phyloP scores from a whole-genome alignment of 2,888 invertebrate species.

The Electrophaes corylata region DNA sequence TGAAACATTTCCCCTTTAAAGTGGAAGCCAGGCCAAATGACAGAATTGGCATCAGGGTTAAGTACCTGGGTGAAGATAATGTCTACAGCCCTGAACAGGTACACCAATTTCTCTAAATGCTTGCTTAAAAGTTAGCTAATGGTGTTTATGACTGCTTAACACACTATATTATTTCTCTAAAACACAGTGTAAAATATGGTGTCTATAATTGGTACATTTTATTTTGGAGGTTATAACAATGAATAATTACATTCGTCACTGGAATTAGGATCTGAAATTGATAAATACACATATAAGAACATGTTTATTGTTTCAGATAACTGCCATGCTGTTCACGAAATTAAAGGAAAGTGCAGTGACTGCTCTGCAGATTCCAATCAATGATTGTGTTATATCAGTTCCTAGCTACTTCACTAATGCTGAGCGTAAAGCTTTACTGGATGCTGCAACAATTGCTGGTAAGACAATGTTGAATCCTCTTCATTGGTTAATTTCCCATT shows the following conservation, averaged over 20 bases:
- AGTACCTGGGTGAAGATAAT: conserved; percentile 94
- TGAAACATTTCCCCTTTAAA: conserved; percentile 91
- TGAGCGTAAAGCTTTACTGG: conserved; percentile 95
- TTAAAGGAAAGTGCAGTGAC: conserved; percentile 95
- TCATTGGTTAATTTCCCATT: background rate
- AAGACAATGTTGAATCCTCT: conserved; percentile 40
- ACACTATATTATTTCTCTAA: too few species aligned
- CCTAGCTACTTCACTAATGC: conserved; percentile 98
- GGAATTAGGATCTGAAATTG: too few species aligned
- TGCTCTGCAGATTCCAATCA: conserved; percentile 95
- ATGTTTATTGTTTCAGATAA: conserved; percentile 80
- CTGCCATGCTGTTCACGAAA: conserved; percentile 98
- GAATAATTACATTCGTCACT: background rate
- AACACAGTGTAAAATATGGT: background rate
- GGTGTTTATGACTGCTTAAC: background rate
- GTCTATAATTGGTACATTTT: background rate
- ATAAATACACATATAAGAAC: background rate
- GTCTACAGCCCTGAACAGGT: conserved; percentile 95
- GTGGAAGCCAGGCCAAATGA: conserved; percentile 91
- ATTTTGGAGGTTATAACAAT: background rate
- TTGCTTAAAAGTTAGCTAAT: background rate
- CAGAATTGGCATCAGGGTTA: conserved; percentile 93
- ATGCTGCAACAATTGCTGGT: conserved; percentile 96
- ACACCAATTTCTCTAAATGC: conserved; percentile 21
- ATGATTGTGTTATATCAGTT: conserved; percentile 96